Evolutionary conservation across 2,113 vertebrate species (phyloP).

Genomic region (Empidonax alnorum): DNA sequence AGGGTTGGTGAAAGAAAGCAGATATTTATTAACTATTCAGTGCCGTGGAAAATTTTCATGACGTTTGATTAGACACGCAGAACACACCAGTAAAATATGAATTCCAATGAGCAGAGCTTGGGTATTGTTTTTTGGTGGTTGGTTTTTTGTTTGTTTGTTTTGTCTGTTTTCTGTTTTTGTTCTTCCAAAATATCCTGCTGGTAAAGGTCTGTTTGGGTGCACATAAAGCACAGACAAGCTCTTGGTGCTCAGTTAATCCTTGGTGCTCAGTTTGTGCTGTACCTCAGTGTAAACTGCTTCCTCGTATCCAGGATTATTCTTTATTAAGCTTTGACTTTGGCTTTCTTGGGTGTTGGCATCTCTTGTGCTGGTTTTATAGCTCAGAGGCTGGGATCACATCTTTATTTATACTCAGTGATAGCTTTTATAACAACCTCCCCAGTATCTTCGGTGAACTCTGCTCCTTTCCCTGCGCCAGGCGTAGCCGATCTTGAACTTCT

Average conservation of each 20-base stretch:
- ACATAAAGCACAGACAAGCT: not conserved
- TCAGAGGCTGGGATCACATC: not conserved
- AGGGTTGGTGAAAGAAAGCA: not conserved
- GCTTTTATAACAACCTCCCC: not conserved
- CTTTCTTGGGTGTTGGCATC: not conserved
- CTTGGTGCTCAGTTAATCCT: not conserved
- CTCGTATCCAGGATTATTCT: not conserved
- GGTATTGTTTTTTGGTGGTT: not conserved
- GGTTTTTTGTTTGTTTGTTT: too few relatives aligned
- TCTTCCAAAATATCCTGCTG: not conserved
- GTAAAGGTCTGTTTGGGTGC: not conserved
- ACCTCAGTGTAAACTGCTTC: not conserved
- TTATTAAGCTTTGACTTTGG: not conserved
- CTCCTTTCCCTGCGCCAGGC: not conserved
- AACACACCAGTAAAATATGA: not conserved
- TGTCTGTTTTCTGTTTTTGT: not conserved
- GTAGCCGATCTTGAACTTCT: fast-evolving
- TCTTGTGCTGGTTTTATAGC: not conserved
- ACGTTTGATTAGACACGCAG: not conserved
- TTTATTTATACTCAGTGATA: not conserved
- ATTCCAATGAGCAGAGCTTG: not conserved
- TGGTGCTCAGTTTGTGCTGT: not conserved
- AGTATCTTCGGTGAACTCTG: not conserved
- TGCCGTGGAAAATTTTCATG: not conserved
- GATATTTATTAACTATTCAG: not conserved